phyloP scores from a whole-genome alignment of 2,797 vertebrate genomes.

The Trichosurus vulpecula region DNA sequence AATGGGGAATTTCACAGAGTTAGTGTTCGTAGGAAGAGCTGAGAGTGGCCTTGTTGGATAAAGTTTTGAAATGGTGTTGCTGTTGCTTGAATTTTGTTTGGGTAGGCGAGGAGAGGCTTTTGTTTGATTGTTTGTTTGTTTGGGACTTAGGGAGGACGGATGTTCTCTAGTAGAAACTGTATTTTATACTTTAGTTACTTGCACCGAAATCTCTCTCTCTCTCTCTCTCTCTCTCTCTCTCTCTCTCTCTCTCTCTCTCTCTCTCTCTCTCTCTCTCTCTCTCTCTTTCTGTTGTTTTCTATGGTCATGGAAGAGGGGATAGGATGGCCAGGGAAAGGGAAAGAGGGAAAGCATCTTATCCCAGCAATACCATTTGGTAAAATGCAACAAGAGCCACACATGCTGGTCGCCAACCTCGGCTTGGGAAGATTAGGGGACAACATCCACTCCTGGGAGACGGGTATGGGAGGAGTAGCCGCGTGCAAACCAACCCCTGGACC shows the following conservation, averaged over 20 bases:
- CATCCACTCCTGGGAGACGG: not conserved
- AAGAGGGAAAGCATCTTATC: not conserved
- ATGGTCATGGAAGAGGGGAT: not conserved
- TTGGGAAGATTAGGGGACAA: not conserved
- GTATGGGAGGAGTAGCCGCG: not conserved
- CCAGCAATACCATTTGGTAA: not conserved
- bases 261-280: too few species aligned
- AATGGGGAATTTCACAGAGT: not conserved
- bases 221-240: not conserved
- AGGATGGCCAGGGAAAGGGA: not conserved
- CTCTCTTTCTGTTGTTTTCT: not conserved
- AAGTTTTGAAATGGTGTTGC: slow-evolving; percentile 70
- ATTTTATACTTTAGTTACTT: not conserved
- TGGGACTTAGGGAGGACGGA: not conserved
- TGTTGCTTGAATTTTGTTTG: slow-evolving; percentile 36
- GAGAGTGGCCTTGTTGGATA: slow-evolving; percentile 34
- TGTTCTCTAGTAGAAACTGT: not conserved
- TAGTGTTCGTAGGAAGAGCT: slow-evolving; percentile 32
- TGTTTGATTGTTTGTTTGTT: not conserved
- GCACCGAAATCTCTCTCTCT: not conserved
- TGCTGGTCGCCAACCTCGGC: not conserved
- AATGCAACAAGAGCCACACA: not conserved
- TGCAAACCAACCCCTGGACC: not conserved
- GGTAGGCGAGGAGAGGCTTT: not conserved
- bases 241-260: not conserved